Evolutionary conservation across 2,797 vertebrate species (phyloP).

Genomic region (Sebastes kiyomatsui): DNA sequence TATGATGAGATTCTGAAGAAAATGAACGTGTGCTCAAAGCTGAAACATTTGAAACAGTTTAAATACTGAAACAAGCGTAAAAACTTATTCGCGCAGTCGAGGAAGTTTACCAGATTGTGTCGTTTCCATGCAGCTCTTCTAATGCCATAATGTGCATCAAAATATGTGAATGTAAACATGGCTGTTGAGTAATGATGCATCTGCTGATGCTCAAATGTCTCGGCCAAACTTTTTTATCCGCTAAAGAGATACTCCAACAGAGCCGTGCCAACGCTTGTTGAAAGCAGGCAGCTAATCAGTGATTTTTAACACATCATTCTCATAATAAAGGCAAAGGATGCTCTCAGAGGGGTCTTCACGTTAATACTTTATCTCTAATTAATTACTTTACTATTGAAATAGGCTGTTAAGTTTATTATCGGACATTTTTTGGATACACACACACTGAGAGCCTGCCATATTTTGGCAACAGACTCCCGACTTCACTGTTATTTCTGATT

Average conservation of each 20-base stretch:
- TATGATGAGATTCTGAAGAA: too few species aligned
- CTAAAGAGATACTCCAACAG: neutral
- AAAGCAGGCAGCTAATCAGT: neutral
- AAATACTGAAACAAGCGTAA: too few species aligned
- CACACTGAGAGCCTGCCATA: neutral
- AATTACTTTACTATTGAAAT: neutral
- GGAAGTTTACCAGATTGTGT: too few species aligned
- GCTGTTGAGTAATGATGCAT: neutral
- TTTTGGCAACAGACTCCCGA: constrained; percentile 13
- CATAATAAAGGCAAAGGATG: constrained; percentile 3
- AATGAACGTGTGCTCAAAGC: rapidly evolving
- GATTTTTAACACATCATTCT: neutral
- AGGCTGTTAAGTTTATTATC: constrained; percentile 18
- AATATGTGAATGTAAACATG: neutral
- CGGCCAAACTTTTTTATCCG: neutral
- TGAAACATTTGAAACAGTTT: too few species aligned
- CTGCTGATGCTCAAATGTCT: neutral
- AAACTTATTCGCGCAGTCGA: rapidly evolving
- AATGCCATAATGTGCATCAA: neutral
- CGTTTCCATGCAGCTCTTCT: too few species aligned
- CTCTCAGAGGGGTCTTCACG: neutral
- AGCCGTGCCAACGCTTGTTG: neutral
- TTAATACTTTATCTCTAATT: constrained; percentile 9
- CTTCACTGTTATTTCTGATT: constrained; percentile 32
- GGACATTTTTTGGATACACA: neutral